Evolutionary conservation across 2,888 invertebrate species (phyloP).

Genomic region (Teleiodes luculella): DNA sequence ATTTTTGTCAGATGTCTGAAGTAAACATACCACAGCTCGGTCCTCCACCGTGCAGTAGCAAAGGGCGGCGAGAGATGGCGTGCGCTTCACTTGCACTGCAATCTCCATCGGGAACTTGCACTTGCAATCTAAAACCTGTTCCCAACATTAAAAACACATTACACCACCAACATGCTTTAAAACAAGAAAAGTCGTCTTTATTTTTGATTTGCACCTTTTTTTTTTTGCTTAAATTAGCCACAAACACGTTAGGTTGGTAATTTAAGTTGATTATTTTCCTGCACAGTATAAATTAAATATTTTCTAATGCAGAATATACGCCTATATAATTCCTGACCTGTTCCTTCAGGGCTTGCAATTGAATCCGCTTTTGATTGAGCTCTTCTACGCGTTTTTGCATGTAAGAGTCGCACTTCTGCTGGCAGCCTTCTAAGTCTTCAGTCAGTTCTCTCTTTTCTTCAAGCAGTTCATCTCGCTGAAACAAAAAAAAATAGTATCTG

Average conservation of each 20-base stretch:
- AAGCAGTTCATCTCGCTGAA: conserved; percentile 47
- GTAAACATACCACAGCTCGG: conserved; percentile 24
- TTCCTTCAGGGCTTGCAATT: conserved; percentile 40
- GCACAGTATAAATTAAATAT: too few species aligned
- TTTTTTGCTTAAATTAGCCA: too few species aligned
- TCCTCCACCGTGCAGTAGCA: conserved; percentile 58
- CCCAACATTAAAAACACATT: neutral
- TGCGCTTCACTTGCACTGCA: conserved; percentile 54
- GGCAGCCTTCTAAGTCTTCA: conserved; percentile 56
- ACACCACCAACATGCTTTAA: too few species aligned
- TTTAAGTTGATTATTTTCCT: too few species aligned
- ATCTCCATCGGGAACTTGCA: conserved; percentile 57
- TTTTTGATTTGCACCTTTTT: too few species aligned
- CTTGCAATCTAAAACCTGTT: conserved; percentile 48
- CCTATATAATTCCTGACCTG: conserved; percentile 8
- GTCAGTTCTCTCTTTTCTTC: conserved; percentile 46
- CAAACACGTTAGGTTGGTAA: too few species aligned
- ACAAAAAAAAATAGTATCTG: neutral
- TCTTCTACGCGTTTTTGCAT: conserved; percentile 44
- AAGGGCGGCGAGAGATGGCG: conserved; percentile 59
- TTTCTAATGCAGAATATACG: too few species aligned
- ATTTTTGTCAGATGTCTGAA: too few species aligned
- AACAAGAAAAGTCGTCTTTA: too few species aligned
- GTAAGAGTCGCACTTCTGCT: conserved; percentile 43
- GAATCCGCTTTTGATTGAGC: conserved; percentile 42